A percentile compares a stretch with the other conserved stretches of the same genome.
These are phyloP conservation scores for Laodelphax striatellus DNA, from an alignment of 1,140 invertebrate species.

Conservation along the genomic window DNA sequence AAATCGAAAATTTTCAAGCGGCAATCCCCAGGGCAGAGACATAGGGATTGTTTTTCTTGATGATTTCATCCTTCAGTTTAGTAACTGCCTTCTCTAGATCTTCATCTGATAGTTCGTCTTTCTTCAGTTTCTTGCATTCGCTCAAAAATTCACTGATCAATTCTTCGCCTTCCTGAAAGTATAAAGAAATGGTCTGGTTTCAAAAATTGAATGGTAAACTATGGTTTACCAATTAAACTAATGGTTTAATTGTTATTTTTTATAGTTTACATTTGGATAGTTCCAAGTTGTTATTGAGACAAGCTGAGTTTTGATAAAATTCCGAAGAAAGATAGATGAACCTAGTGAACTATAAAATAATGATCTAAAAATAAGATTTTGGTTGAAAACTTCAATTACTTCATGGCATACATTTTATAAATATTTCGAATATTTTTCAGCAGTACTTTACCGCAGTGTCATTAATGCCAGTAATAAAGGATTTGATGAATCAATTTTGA, in stretches of 20 bases:
- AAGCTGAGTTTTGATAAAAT: too few relatives aligned
- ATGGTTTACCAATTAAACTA: too few relatives aligned
- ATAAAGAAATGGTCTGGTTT: slow-evolving; percentile 10
- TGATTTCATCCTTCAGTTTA: slow-evolving; percentile 34
- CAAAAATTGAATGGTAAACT: neutral
- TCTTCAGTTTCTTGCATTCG: slow-evolving; percentile 37
- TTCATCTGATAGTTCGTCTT: slow-evolving; percentile 30
- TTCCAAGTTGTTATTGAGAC: too few relatives aligned
- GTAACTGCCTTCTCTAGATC: slow-evolving; percentile 33
- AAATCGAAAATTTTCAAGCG: neutral
- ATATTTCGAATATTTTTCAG: too few relatives aligned
- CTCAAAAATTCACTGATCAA: slow-evolving; percentile 40
- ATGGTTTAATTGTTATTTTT: too few relatives aligned
- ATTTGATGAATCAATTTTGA: slow-evolving; percentile 10
- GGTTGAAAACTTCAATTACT: too few relatives aligned
- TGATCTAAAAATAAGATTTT: too few relatives aligned
- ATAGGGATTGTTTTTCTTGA: slow-evolving; percentile 39
- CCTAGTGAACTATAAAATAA: too few relatives aligned
- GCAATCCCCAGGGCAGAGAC: slow-evolving; percentile 22
- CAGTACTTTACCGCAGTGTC: too few relatives aligned
- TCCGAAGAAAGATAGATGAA: too few relatives aligned
- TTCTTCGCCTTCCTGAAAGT: slow-evolving; percentile 38
- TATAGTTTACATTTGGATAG: too few relatives aligned
- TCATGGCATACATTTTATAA: too few relatives aligned
- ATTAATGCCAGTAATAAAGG: neutral